These are phyloP conservation scores for Oeneis ivallda DNA, from an alignment of 2,888 invertebrate genomes.

Conservation along the genomic window DNA sequence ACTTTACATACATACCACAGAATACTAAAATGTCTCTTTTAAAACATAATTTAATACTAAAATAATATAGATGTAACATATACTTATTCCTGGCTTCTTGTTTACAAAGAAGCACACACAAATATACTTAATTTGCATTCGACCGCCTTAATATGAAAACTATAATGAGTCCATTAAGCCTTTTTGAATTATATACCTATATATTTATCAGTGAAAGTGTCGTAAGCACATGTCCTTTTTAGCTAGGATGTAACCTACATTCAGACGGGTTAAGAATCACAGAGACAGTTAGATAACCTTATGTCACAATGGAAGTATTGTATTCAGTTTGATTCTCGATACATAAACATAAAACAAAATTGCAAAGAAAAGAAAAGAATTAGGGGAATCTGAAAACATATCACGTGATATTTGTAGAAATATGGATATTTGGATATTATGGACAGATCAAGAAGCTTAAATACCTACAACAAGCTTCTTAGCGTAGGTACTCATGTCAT, in stretches of 20 bases:
- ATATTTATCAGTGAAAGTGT: conserved; percentile 63
- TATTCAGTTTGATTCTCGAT: conserved; percentile 31
- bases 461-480: too few relatives aligned
- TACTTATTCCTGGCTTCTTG: background rate
- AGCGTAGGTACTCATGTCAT: too few relatives aligned
- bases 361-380: background rate
- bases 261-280: conserved; percentile 44
- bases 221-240: conserved; percentile 51
- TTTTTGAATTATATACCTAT: conserved; percentile 47
- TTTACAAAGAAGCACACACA: background rate
- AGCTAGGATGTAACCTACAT: conserved; percentile 49
- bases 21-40: too few relatives aligned
- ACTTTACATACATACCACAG: too few relatives aligned
- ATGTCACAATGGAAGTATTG: conserved; percentile 42
- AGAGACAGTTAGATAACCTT: conserved; percentile 49
- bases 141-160: conserved; percentile 11
- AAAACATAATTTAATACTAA: too few relatives aligned
- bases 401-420: background rate
- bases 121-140: background rate
- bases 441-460: too few relatives aligned
- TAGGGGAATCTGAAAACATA: background rate
- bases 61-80: background rate
- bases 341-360: background rate
- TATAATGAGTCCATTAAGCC: conserved; percentile 19
- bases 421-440: too few relatives aligned